These are phyloP conservation scores for Cactoblastis cactorum DNA, from an alignment of 2,888 invertebrate genomes.

Conservation along the genomic window DNA sequence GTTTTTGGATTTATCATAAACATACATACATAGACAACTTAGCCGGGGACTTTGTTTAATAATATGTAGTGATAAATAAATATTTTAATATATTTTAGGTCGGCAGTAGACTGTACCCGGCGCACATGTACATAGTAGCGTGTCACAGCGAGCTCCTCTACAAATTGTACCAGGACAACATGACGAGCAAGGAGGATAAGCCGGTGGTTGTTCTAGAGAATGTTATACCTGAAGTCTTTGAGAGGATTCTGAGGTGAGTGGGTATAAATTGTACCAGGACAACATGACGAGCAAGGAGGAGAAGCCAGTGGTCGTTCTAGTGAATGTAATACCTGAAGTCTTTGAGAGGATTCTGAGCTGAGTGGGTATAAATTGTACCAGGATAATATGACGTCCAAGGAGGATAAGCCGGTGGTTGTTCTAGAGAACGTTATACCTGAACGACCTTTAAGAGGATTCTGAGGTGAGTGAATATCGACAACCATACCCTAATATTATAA, in stretches of 20 bases:
- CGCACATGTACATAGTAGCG: slow-evolving; percentile 86
- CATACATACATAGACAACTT: too few relatives aligned
- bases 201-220: slow-evolving; percentile 71
- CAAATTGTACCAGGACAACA: slow-evolving; percentile 68
- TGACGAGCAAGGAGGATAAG: slow-evolving; percentile 41
- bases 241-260: slow-evolving; percentile 78
- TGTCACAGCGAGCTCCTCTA: slow-evolving; percentile 81
- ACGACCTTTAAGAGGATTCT: slow-evolving; percentile 83
- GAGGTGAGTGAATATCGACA: slow-evolving; percentile 22
- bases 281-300: too few relatives aligned
- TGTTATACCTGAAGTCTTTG: slow-evolving; percentile 83
- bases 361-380: neutral
- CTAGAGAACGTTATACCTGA: too few relatives aligned
- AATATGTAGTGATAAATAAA: too few relatives aligned
- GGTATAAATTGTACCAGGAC: too few relatives aligned
- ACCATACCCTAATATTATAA: too few relatives aligned
- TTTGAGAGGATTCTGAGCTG: slow-evolving; percentile 83
- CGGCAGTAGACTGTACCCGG: slow-evolving; percentile 80
- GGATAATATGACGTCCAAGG: neutral
- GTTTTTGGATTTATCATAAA: too few relatives aligned
- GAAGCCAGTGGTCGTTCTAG: too few relatives aligned
- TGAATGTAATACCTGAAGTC: slow-evolving; percentile 41
- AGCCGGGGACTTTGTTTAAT: neutral
- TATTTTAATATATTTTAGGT: slow-evolving; percentile 63
- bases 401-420: too few relatives aligned